Evolutionary conservation across 1,140 invertebrate genomes (phyloP).

Genomic region (Rhynchophorus ferrugineus): DNA sequence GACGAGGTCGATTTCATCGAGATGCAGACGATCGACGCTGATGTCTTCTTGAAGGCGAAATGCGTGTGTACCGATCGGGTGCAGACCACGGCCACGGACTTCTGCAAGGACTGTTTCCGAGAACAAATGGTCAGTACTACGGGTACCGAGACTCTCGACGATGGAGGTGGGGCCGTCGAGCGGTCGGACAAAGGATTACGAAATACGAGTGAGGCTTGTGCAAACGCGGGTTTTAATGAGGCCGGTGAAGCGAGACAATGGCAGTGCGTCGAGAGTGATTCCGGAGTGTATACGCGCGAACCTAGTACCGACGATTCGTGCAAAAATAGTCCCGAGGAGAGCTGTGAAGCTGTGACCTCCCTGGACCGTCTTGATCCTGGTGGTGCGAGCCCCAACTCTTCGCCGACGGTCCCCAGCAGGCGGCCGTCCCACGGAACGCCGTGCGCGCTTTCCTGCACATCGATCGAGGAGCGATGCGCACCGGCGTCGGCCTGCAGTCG

Average conservation of each 20-base stretch:
- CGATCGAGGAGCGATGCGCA: constrained; percentile 34
- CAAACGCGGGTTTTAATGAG: neutral
- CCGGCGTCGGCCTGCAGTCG: constrained; percentile 37
- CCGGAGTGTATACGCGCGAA: neutral
- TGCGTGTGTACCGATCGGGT: constrained; percentile 5
- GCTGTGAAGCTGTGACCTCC: too few relatives aligned
- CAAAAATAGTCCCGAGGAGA: neutral
- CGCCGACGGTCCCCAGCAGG: constrained; percentile 8
- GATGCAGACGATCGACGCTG: constrained; percentile 18
- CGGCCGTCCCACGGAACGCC: constrained; percentile 15
- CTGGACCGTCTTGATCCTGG: constrained; percentile 9
- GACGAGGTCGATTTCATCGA: constrained; percentile 14
- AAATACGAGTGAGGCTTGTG: neutral
- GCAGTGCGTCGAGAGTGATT: neutral
- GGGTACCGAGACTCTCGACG: neutral
- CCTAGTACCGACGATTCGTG: neutral
- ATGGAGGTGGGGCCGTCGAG: neutral
- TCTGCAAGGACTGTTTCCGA: constrained; percentile 13
- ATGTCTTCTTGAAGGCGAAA: constrained; percentile 13
- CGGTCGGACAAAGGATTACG: constrained; percentile 4
- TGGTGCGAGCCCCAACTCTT: constrained; percentile 7
- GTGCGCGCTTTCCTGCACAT: constrained; percentile 22
- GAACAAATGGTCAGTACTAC: neutral
- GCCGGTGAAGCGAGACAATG: neutral
- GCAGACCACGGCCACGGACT: neutral